phyloP scores from a whole-genome alignment of 2,888 invertebrate species.

The Eupithecia subumbrata region DNA sequence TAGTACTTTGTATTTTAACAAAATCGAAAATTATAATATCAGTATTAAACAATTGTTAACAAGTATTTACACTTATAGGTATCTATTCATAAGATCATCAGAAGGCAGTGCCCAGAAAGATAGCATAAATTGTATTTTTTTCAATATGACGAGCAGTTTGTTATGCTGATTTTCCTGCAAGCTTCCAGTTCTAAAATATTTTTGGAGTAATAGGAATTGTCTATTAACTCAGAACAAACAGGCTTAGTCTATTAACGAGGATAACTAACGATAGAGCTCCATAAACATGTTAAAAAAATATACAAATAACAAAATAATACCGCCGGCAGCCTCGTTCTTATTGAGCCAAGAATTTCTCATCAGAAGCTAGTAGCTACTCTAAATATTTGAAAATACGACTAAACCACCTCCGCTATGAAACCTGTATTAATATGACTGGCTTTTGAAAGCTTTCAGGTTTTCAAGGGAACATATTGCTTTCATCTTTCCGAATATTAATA shows the following conservation, averaged over 20 bases:
- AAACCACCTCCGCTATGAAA: not conserved
- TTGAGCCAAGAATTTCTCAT: not conserved
- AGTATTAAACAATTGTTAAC: too few relatives aligned
- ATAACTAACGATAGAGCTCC: not conserved
- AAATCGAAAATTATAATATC: too few relatives aligned
- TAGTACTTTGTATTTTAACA: too few relatives aligned
- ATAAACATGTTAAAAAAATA: too few relatives aligned
- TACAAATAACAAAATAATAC: not conserved
- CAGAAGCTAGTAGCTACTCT: not conserved
- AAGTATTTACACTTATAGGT: too few relatives aligned
- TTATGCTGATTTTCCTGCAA: not conserved
- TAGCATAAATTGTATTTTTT: too few relatives aligned
- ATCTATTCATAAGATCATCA: too few relatives aligned
- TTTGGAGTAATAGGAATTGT: too few relatives aligned
- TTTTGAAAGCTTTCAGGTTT: not conserved
- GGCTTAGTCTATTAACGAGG: too few relatives aligned
- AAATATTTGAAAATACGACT: not conserved
- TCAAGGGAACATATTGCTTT: not conserved
- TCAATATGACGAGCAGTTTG: not conserved
- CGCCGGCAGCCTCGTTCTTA: not conserved
- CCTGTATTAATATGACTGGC: not conserved
- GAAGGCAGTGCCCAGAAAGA: too few relatives aligned
- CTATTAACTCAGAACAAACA: too few relatives aligned
- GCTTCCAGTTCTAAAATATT: not conserved
- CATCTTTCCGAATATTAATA: not conserved